Base-by-base conservation (phyloP, 1,140 invertebrate species). In the Zaprionus kolodkinae region DNA sequence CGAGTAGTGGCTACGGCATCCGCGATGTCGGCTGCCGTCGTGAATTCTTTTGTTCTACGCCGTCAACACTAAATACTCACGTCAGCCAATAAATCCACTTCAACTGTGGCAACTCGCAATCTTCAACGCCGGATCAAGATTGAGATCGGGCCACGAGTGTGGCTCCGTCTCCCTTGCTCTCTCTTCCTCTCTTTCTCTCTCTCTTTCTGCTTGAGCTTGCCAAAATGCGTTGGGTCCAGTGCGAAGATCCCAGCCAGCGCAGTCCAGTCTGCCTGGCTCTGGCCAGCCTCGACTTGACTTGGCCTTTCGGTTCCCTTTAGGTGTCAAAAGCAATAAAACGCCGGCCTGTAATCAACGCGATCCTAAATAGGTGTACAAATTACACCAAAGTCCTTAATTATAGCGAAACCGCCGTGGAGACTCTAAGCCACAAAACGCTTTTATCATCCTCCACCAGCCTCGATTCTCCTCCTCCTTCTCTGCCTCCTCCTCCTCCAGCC, bases 321-420 rank as follows among this genome's bases (percentile, higher is more conserved):
- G 91, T 92, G 91, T 92, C 91, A 92, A 92, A 92, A 91, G 88
- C 91, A 92, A 92, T 92, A 92, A 92, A 85, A 86, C 83, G 91
- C 91, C 91, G 91, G 88, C 91, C 91, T 92, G 91, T 92, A 92
- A 92, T 92, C 91, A 92, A 91, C 91, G 91, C 91, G 85, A 87
- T 92, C 91, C 91, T 92, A 92, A 92, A 92, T 92, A 92, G 91
- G 91, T 91, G 91, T 91, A 92, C 91, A 92, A 92, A 92, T 92
- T 92, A 92, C 88, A 90, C 79, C 88, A 87, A 91, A 87, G 91
- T 92, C 91, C 91, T 92, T 92, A 92, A 92, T 92, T 92, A 92
- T 92, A 89, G 81, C 87, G 86, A 92, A 92, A 92, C 91, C 91
- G 88, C 91, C 69, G 48, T 45, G 40, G 66, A 56, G 45, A 65